A percentile compares a stretch with the other conserved stretches of the same genome.
phyloP scores from a whole-genome alignment of 2,888 invertebrate species.

The Chymomyza caudatula region DNA sequence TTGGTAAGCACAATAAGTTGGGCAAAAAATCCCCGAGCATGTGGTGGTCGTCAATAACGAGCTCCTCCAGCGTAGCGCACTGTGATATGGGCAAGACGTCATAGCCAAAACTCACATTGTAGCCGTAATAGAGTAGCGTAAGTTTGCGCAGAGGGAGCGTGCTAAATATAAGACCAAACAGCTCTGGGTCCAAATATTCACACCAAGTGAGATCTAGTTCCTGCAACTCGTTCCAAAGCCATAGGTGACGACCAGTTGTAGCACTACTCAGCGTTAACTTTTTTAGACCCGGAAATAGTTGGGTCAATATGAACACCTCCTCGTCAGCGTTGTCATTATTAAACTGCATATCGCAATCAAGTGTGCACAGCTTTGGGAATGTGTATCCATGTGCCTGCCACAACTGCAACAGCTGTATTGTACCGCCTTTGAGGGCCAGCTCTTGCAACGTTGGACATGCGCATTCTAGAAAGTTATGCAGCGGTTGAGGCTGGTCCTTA shows the following conservation, averaged over 20 bases:
- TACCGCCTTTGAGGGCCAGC: conserved; percentile 11
- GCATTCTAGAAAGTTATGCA: conserved; percentile 30
- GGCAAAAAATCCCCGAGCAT: conserved; percentile 25
- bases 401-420: background rate
- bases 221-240: conserved; percentile 26
- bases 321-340: conserved; percentile 13
- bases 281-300: conserved; percentile 45
- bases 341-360: conserved; percentile 19
- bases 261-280: conserved; percentile 24
- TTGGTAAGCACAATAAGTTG: conserved; percentile 31
- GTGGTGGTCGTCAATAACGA: conserved; percentile 48
- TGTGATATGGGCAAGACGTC: conserved; percentile 14
- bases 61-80: conserved; percentile 41
- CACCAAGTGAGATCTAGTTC: conserved; percentile 43
- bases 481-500: background rate
- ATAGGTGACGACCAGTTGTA: conserved; percentile 37
- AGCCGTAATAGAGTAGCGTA: conserved; percentile 33
- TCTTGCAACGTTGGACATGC: conserved; percentile 31
- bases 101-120: conserved; percentile 18
- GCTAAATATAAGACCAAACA: conserved; percentile 22
- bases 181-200: conserved; percentile 15
- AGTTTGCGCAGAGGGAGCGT: conserved; percentile 41
- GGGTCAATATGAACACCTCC: conserved; percentile 23
- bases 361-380: conserved; percentile 37
- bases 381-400: background rate